Conservation (phyloP, 2,888 invertebrate species). For the Drosophila eohydei region DNA sequence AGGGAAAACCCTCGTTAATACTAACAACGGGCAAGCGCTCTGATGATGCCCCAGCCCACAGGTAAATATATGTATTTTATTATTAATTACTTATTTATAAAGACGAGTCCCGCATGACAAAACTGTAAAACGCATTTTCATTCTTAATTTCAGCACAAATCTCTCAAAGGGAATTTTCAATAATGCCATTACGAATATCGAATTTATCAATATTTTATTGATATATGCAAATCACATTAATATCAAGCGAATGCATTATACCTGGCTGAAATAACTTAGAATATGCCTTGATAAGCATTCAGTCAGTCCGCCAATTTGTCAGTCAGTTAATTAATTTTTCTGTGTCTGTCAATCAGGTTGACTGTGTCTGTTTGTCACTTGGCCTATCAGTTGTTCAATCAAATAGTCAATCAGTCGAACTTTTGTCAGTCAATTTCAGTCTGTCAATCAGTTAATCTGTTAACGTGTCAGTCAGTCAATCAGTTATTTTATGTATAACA, state of each 20-base stretch:
- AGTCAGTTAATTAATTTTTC: background rate
- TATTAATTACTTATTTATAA: slow-evolving; percentile 2
- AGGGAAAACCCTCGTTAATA: slow-evolving; percentile 5
- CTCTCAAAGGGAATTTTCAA: slow-evolving; percentile 7
- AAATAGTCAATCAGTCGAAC: background rate
- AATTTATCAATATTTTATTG: background rate
- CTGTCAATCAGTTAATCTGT: background rate
- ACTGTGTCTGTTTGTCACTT: background rate
- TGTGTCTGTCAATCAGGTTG: background rate
- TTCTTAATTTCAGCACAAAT: background rate
- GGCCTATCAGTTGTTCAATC: background rate
- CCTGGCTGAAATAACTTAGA: background rate
- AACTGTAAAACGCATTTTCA: background rate
- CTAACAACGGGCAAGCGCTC: background rate
- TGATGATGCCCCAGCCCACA: slow-evolving; percentile 2
- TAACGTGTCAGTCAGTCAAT: background rate
- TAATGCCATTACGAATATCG: background rate
- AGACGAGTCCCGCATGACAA: no score
- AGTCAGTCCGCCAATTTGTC: background rate
- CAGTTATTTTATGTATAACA: no score
- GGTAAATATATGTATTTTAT: background rate
- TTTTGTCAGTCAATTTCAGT: background rate
- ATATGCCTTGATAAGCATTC: background rate
- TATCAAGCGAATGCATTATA: no score
- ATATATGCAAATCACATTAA: background rate